A percentile compares a stretch with the other conserved stretches of the same genome.
Evolutionary conservation across 2,797 vertebrate species (phyloP).

Genomic region (Etheostoma nigrum): DNA sequence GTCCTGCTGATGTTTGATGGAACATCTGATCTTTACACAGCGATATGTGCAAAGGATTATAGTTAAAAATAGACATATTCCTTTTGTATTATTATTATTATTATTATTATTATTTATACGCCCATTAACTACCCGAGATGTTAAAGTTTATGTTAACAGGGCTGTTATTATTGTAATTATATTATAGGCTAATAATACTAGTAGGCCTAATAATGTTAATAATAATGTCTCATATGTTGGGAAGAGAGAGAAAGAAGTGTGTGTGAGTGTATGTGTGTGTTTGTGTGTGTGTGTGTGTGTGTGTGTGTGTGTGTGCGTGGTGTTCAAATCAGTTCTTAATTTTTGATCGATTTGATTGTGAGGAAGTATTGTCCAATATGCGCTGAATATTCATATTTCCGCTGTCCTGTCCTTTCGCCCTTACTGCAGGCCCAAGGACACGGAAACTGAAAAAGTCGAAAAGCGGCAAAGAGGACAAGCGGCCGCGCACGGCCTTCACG

Average conservation of each 20-base stretch:
- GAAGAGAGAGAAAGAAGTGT: neutral
- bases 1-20: too few species aligned
- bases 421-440: conserved; percentile 92
- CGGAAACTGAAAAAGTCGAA: conserved; percentile 96
- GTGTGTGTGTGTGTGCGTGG: neutral
- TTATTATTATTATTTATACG: neutral
- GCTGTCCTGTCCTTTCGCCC: conserved; percentile 65
- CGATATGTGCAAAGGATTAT: too few species aligned
- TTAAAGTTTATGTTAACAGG: neutral
- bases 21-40: too few species aligned
- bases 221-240: neutral
- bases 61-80: too few species aligned
- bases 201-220: neutral
- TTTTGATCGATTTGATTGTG: neutral
- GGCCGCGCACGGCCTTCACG: conserved; percentile 94
- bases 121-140: neutral
- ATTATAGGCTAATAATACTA: neutral
- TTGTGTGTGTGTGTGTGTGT: neutral
- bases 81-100: too few species aligned
- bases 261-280: neutral
- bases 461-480: conserved; percentile 93
- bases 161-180: neutral
- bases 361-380: fast-evolving
- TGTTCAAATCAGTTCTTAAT: neutral
- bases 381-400: conserved; percentile 72